phyloP scores from a whole-genome alignment of 2,113 vertebrate species.

The Scytalopus superciliaris region DNA sequence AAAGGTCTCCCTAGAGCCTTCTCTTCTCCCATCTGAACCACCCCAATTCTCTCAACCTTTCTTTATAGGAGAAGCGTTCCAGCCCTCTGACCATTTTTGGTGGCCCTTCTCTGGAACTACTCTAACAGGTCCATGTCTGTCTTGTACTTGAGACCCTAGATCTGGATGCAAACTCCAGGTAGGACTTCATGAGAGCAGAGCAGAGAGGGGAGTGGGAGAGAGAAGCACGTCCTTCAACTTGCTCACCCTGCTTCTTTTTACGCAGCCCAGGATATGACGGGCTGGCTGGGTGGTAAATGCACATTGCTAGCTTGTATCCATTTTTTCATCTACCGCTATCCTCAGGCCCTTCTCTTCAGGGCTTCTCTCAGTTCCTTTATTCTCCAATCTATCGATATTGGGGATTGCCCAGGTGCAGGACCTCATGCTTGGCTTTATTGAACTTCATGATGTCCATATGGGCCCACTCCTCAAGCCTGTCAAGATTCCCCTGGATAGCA shows the following conservation, averaged over 20 bases:
- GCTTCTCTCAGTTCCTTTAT: not conserved
- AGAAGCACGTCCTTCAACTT: not conserved
- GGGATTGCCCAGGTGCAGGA: not conserved
- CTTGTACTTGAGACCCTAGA: not conserved
- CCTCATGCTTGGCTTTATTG: not conserved
- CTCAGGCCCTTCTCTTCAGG: not conserved
- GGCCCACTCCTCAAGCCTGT: not conserved
- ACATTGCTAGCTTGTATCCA: not conserved
- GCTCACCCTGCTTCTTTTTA: accelerated
- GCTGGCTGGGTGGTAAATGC: not conserved
- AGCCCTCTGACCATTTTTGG: not conserved
- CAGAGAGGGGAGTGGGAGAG: accelerated
- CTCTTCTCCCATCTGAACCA: not conserved
- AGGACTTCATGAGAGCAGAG: not conserved
- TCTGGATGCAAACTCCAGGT: not conserved
- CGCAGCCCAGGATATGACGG: not conserved
- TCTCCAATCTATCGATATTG: not conserved
- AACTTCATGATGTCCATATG: not conserved
- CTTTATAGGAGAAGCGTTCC: not conserved
- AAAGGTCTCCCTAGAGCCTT: not conserved
- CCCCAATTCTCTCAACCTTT: not conserved
- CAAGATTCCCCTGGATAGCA: not conserved
- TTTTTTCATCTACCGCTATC: not conserved
- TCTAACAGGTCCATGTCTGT: not conserved
- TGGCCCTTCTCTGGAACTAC: not conserved